Percentiles rank a stretch among this genome's conserved stretches.
These are phyloP conservation scores for Nansenia antarctica DNA, from an alignment of 2,113 vertebrate genomes.

Conservation along the genomic window DNA sequence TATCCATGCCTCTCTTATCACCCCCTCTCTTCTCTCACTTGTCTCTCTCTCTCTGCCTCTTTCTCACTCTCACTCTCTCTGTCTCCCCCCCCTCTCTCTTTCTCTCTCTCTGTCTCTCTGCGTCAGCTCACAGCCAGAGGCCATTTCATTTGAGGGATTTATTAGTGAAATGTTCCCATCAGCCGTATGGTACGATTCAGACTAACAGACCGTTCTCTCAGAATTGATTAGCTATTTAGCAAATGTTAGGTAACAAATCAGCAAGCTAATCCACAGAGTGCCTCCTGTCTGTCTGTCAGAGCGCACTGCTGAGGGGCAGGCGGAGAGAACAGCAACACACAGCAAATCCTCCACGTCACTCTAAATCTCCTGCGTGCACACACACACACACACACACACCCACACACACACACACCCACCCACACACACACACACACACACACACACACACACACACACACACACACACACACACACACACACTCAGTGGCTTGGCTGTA, in stretches of 20 bases:
- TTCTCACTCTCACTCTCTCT: not conserved
- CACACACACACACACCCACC: slow-evolving; percentile 11
- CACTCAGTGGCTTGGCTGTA: slow-evolving; percentile 38
- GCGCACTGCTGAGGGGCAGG: not conserved
- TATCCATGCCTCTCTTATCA: not conserved
- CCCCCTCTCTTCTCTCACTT: not conserved
- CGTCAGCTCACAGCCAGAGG: not conserved
- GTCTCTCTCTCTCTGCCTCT: not conserved
- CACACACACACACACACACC: no score
- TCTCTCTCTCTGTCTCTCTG: not conserved
- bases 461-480: not conserved
- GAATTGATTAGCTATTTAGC: slow-evolving; percentile 29
- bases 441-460: slow-evolving; percentile 29
- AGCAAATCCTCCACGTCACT: not conserved
- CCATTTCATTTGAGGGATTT: slow-evolving; percentile 1
- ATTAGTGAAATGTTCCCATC: not conserved
- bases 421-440: slow-evolving; percentile 6
- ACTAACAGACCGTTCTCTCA: slow-evolving; percentile 8
- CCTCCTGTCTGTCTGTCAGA: slow-evolving; percentile 20
- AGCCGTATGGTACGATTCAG: not conserved
- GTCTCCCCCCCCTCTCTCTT: not conserved
- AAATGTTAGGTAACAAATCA: slow-evolving; percentile 50
- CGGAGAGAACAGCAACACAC: slow-evolving; percentile 28
- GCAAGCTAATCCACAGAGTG: slow-evolving; percentile 52
- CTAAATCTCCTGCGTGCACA: no score